Base-by-base conservation (phyloP, 2,888 invertebrate species). In the Idaea biselata region DNA sequence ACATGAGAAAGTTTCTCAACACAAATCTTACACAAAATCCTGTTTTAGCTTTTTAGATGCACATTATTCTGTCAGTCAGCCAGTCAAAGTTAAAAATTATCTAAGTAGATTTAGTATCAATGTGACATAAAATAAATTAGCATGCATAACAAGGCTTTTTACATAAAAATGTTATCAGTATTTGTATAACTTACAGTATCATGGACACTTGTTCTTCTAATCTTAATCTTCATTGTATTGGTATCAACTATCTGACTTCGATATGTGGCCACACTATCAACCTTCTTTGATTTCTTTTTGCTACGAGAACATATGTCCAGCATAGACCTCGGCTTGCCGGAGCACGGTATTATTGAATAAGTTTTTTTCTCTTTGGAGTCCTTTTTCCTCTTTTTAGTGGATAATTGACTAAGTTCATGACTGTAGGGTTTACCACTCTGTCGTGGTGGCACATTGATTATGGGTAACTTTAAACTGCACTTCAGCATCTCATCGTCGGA, bases 141-240 rank as follows among this genome's bases (percentile, higher is more conserved):
- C 25, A 25, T 25, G 25, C 25, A 25, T 25, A 3, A 25, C 25
- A 25, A 25, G 25, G 25, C n/a, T 25, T 25, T 25, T 25, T 3
- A 25, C 25, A 25, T 25, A 25, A 25, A 25, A 25, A 25, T 25
- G 25, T 25, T 25, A 25, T 25, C 25, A 25, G 25, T 25, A 11
- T 4, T 14, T 44, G 44, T 44, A 44, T 44, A 74, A 81, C 90
- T 90, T 81, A 91, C 91, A 69, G 79, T 80, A 79, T 89, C 86
- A 79, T 86, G 87, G 71, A 82, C 73, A 77, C 83, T 90, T 76
- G 95, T 94, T 86, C 94, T 95, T 81, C 93, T 94, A 74, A 96
- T 96, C 78, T 95, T 94, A 77, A 96, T 93, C 84, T 95, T 95
- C 77, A 95, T 95, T 66, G 95, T 95, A 78, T 87, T 87, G 68